Conservation (phyloP, 2,797 vertebrate species). For the Malurus splendens region DNA sequence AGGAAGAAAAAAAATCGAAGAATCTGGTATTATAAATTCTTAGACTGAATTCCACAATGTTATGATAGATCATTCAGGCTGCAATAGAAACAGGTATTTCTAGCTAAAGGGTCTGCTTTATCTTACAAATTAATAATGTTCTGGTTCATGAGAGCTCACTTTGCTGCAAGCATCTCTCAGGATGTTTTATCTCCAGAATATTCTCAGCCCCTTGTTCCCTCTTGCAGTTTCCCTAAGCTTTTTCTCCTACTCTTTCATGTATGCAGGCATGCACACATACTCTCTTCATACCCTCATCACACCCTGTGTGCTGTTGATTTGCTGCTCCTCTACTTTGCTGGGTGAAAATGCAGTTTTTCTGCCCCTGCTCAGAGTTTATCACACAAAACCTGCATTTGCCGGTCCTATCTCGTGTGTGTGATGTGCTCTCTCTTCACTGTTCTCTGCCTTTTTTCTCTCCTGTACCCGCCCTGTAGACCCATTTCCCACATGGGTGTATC, state of each 20-base stretch:
- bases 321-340: not conserved
- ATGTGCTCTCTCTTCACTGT: not conserved
- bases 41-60: not conserved
- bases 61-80: conserved; percentile 6
- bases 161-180: not conserved
- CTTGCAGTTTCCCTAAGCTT: not conserved
- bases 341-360: not conserved
- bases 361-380: not conserved
- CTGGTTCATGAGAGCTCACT: not conserved
- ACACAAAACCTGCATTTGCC: not conserved
- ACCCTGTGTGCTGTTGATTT: rapidly evolving
- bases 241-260: not conserved
- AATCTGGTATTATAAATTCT: conserved; percentile 27
- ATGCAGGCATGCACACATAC: not conserved
- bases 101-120: not conserved
- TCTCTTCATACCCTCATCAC: not conserved
- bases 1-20: not conserved
- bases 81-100: conserved; percentile 22
- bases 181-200: not conserved
- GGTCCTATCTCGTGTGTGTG: not conserved
- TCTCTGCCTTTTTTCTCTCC: not conserved
- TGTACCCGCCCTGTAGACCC: not conserved
- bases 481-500: not conserved
- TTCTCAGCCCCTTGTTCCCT: not conserved
- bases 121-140: not conserved